Conservation (phyloP, 2,797 vertebrate species). For the Propithecus perrieri region DNA sequence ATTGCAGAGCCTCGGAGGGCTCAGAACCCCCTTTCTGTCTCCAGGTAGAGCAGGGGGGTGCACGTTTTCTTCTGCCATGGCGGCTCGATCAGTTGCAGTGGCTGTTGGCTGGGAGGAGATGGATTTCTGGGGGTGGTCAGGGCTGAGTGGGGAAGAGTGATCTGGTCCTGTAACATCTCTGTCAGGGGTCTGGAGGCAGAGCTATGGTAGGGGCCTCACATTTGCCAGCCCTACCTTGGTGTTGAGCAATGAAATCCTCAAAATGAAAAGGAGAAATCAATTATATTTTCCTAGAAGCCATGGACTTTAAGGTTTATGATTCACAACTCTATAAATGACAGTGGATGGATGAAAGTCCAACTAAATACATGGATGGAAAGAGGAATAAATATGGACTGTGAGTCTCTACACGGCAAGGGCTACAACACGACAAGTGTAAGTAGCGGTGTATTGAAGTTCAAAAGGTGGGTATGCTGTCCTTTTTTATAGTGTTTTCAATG, state of each 20-base stretch:
- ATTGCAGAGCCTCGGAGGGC: not conserved
- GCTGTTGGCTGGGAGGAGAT: not conserved
- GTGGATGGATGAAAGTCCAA: not conserved
- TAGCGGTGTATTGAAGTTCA: not conserved
- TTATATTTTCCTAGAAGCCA: not conserved
- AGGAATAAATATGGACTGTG: not conserved
- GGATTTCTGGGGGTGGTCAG: not conserved
- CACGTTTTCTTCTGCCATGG: rapidly evolving
- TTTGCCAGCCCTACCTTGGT: not conserved
- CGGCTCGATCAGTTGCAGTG: rapidly evolving
- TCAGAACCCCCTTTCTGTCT: not conserved
- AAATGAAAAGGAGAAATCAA: not conserved
- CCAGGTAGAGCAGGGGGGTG: not conserved
- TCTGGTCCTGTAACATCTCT: not conserved
- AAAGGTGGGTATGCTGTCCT: not conserved
- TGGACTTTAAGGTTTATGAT: not conserved
- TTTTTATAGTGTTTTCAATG: not conserved
- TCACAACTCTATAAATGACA: not conserved
- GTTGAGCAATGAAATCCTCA: not conserved
- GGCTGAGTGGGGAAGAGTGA: not conserved
- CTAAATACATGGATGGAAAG: not conserved
- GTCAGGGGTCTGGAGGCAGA: not conserved
- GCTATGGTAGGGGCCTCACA: not conserved
- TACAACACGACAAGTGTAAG: not conserved
- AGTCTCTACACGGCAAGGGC: not conserved